Evolutionary conservation across 2,113 vertebrate genomes (phyloP), one percentile per base, ranked within the genome.

Genomic region (Phylloscopus whistleri): DNA sequence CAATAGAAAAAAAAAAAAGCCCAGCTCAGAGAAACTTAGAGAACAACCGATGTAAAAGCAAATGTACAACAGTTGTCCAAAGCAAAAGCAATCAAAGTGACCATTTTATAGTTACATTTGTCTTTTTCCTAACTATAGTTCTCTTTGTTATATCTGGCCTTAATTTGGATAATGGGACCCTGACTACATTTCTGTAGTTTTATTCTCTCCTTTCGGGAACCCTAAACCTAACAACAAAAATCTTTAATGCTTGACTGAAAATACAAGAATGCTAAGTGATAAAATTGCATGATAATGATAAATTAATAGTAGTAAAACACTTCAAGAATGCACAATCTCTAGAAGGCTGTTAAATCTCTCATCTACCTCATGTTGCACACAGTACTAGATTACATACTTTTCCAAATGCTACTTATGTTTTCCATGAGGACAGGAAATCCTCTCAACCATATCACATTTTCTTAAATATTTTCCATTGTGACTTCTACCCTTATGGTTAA

Each of bases 1-100:
- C 35, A 46, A 26, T 3, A 12, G 15, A 2, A 12, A 14, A 1
- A 8, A 17, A 18, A 20, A 39, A 20, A n/a, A 28, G 3, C 13
- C 6, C 7, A 53, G 8, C 3, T 39, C 13, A 53, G 69, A 26
- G 52, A 51, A 68, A 79, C 13, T 55, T 41, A 12, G 7, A 59
- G 24, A 80, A 66, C 7, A 81, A 67, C 7, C 22, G 5, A 66
- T 20, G 2, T 18, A 30, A 76, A 86, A 5, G 2, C 11, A 80
- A 78, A 15, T 2, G n/a, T 33, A 16, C 17, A 64, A 37, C 5
- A 28, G 10, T 6, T 28, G 7, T 12, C 12, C 63, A 51, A 51
- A 9, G n/a, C 31, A 41, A 55, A 72, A 62, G 31, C 13, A 75
- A 17, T 4, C 9, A 20, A 79, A 79, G 17, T 44, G 5, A 44